Evolutionary conservation across 2,797 vertebrate genomes (phyloP), one percentile per base, ranked within the genome.

Genomic region (Erpetoichthys calabaricus): DNA sequence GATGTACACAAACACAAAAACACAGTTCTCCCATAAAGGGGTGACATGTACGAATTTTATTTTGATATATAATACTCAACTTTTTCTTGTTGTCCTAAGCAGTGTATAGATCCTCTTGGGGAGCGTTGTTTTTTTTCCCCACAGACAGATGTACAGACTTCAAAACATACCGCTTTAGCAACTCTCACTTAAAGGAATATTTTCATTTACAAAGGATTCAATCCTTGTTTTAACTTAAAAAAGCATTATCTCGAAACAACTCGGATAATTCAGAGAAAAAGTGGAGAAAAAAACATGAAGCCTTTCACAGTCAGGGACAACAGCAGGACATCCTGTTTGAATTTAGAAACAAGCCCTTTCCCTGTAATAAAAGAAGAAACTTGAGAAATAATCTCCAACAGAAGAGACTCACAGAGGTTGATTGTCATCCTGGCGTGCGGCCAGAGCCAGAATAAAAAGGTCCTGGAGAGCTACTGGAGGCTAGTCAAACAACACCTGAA

Each of bases 321-420:
- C 77, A 89, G 82, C 77, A 53, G 85, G 87, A 85, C 82, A 82
- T 86, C 84, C 87, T 83, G 82, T 85, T 85, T 84, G 80, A 82
- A 81, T 81, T 79, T 78, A 83, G 77, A 87, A 85, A 82, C 75
- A 59, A 77, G 70, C 50, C 68, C 77, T 63, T 2, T 74, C 72
- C 75, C 59, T 75, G 68, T 70, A 77, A 79, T 81, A 80, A 87
- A 87, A 86, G 68, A 80, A 83, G 79, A 71, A 74, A 76, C 67
- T 70, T 72, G 73, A 68, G 70, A 78, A 85, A 81, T 82, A 84
- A 86, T 85, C 79, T 86, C 76, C 65, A 68, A 73, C 76, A 57
- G 73, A 86, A 79, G 80, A 85, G 79, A 76, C 76, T 76, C 75
- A 72, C 70, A 75, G 76, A 77, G 73, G 64, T 80, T 85, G 87